These are phyloP conservation scores for Hyperopisus bebe DNA, from an alignment of 2,113 vertebrate genomes.

Conservation along the genomic window DNA sequence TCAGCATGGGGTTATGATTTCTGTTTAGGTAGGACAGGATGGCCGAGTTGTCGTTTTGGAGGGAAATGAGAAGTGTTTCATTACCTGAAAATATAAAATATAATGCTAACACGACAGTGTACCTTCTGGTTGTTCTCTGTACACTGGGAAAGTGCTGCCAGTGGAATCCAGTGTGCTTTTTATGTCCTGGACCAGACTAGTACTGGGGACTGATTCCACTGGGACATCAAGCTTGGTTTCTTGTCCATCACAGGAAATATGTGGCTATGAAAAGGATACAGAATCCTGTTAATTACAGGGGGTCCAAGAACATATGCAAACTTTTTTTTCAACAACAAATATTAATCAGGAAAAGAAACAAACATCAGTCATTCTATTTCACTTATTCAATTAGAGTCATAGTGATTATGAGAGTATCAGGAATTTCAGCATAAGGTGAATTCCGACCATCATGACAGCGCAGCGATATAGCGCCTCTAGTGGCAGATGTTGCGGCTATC, in stretches of 20 bases:
- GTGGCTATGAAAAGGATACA: background rate
- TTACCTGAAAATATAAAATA: background rate
- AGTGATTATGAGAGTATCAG: background rate
- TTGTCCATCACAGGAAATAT: background rate
- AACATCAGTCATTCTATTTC: background rate
- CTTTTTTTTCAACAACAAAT: background rate
- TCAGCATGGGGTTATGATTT: background rate
- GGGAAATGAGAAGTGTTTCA: background rate
- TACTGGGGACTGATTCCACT: background rate
- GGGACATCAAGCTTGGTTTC: background rate
- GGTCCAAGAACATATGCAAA: background rate
- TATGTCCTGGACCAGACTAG: background rate
- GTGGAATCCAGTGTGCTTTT: background rate
- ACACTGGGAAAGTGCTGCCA: background rate
- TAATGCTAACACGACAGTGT: background rate
- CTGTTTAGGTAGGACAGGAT: background rate
- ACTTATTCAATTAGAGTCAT: background rate
- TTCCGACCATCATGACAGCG: background rate
- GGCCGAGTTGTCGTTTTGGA: background rate
- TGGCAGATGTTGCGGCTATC: background rate
- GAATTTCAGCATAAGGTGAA: background rate
- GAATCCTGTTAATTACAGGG: background rate
- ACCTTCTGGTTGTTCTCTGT: conserved; percentile 9
- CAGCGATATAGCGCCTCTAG: background rate
- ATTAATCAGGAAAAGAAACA: background rate